Evolutionary conservation across 2,113 vertebrate species (phyloP).

Genomic region (Spermophilus dauricus): DNA sequence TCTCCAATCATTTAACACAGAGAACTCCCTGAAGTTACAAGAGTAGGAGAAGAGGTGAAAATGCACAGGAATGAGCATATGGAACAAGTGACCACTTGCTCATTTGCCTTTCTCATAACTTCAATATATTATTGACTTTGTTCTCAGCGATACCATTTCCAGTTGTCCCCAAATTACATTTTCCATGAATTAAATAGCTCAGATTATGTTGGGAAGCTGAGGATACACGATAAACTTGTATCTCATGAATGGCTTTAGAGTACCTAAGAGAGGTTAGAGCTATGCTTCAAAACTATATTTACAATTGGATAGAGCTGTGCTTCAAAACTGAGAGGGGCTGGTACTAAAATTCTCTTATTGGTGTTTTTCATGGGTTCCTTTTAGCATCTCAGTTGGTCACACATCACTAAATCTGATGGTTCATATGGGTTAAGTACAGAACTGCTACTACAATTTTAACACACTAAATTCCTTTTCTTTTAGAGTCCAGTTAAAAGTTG

Average conservation of each 20-base stretch:
- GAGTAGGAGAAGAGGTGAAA: not conserved
- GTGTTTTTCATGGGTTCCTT: not conserved
- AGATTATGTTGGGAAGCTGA: not conserved
- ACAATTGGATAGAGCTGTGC: not conserved
- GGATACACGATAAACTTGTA: not conserved
- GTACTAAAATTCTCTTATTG: not conserved
- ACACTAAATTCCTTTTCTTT: not conserved
- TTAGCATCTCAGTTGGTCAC: not conserved
- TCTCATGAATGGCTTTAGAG: not conserved
- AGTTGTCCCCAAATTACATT: not conserved
- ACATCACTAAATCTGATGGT: not conserved
- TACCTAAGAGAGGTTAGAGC: not conserved
- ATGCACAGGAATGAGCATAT: not conserved
- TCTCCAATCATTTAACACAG: not conserved
- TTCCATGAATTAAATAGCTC: not conserved
- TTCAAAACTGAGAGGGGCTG: not conserved
- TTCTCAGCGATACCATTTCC: not conserved
- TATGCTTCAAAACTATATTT: not conserved
- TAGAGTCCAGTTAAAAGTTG: not conserved
- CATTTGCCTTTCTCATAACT: not conserved
- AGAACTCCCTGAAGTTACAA: not conserved
- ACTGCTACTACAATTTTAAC: not conserved
- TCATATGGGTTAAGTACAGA: not conserved
- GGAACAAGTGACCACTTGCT: not conserved
- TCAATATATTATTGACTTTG: not conserved